Base-by-base conservation (phyloP, 1,140 invertebrate species). In the Holcopasites calliopsidis region DNA sequence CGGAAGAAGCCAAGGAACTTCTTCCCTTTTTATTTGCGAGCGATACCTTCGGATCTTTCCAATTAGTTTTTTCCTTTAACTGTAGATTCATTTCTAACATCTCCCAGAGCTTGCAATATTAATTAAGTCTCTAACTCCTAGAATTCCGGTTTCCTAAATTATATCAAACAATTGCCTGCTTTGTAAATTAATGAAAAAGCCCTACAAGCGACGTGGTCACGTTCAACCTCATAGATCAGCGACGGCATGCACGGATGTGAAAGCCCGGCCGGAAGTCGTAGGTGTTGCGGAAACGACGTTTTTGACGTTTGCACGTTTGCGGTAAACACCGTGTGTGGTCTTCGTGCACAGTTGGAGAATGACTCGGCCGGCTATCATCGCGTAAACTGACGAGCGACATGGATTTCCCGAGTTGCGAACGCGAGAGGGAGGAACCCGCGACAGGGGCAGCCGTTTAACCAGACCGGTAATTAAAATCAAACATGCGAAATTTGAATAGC, bases 401-500 rank as follows among this genome's bases (percentile, higher is more conserved):
- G 70, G 54, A 73, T 73, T 64, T 54, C 70, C 62, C 70, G 60
- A 54, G 70, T 64, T 73, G 49, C 35, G 64, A 64, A 73, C 49
- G 35, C 35, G 38, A 10, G 70, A 11, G 26, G 16, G 26, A 42
- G 52, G 49, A 31, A 64, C 35, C 47, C 13, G 60, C 38, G 60
- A 64, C 60, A 72, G 69, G 26, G n/a, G 16, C 49, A 42, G n/a
- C 35, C 70, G 49, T 52, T 73, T 73, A 64, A 52, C 47, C 49
- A 42, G 49, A 42, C 44, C 49, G 58, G 49, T 64, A 64, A 73
- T 73, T 73, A 73, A 73, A 73, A 73, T 73, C 70, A 73, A 73
- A 73, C 70, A 73, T 42, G 60, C 38, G 49, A 40, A 64, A 64
- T 54, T 52, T 28, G 40, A 23, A 47, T 62, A 31, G 33, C 28